Evolutionary conservation across 2,113 vertebrate genomes (phyloP).

Genomic region (Salvator merianae): DNA sequence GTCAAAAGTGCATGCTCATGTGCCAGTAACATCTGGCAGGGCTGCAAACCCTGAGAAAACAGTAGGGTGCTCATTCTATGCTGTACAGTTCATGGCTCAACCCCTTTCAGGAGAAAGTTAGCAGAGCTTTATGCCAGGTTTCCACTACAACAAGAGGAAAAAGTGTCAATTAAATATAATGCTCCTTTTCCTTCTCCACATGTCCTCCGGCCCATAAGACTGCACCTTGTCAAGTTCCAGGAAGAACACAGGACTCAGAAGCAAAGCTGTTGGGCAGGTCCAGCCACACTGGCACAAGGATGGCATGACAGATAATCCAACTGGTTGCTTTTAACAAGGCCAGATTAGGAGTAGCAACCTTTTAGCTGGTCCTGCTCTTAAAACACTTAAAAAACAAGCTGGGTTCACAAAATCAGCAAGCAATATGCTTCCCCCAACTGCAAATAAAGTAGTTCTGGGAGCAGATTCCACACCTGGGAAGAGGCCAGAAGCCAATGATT

Average conservation of each 20-base stretch:
- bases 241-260: neutral
- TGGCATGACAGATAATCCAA: neutral
- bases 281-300: neutral
- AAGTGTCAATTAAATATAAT: neutral
- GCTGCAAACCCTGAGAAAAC: conserved; percentile 11
- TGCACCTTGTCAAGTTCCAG: neutral
- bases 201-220: neutral
- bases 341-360: neutral
- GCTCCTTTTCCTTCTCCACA: neutral
- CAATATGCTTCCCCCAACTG: neutral
- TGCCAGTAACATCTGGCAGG: conserved; percentile 23
- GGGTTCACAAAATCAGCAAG: neutral
- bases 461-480: neutral
- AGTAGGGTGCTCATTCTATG: conserved; percentile 4
- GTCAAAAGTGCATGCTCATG: conserved; percentile 18
- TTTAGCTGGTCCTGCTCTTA: neutral
- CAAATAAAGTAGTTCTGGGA: too few species aligned
- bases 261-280: neutral
- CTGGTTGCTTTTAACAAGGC: neutral
- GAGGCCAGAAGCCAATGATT: too few species aligned
- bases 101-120: conserved; percentile 32
- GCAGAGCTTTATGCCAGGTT: conserved; percentile 46
- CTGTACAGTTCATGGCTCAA: conserved; percentile 6
- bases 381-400: neutral
- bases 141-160: conserved; percentile 44